A percentile compares a stretch with the other conserved stretches of the same genome.
Conservation (phyloP, 2,888 invertebrate genomes). For the Volucella inanis region DNA sequence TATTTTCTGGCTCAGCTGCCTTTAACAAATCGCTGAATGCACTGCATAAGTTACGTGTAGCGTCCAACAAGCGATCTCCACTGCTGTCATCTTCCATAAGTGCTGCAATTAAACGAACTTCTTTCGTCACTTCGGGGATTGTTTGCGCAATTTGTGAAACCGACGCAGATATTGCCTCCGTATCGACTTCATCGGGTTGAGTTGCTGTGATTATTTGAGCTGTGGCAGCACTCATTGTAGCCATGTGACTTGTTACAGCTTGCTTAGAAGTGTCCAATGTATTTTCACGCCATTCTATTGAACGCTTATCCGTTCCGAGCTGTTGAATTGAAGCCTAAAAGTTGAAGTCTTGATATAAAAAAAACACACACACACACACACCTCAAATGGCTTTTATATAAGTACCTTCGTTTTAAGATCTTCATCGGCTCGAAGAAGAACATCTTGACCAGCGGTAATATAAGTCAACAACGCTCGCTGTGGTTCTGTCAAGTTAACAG, state of each 20-base stretch:
- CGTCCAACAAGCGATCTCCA: slow-evolving; percentile 94
- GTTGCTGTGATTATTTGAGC: slow-evolving; percentile 98
- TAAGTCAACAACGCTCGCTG: slow-evolving; percentile 96
- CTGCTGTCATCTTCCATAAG: slow-evolving; percentile 94
- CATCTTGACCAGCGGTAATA: slow-evolving; percentile 94
- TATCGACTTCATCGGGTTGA: slow-evolving; percentile 95
- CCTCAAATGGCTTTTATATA: neutral
- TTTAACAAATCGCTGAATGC: slow-evolving; percentile 97
- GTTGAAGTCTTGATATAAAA: neutral
- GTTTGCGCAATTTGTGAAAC: slow-evolving; percentile 98
- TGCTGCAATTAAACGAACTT: slow-evolving; percentile 91
- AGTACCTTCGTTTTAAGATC: slow-evolving; percentile 86
- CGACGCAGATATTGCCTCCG: slow-evolving; percentile 97
- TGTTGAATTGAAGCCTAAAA: slow-evolving; percentile 86
- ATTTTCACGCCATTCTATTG: slow-evolving; percentile 96
- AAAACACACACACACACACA: neutral
- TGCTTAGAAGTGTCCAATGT: slow-evolving; percentile 97
- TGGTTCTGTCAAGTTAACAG: slow-evolving; percentile 92
- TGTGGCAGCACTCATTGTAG: slow-evolving; percentile 99
- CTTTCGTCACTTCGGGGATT: slow-evolving; percentile 97
- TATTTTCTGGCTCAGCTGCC: slow-evolving; percentile 97
- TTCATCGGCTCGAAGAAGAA: slow-evolving; percentile 93
- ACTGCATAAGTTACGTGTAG: slow-evolving; percentile 94
- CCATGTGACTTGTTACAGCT: slow-evolving; percentile 97
- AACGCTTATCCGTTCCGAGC: slow-evolving; percentile 92